phyloP scores from a whole-genome alignment of 92 coral and sea anemone genomes.

The Phenganax subtilis region DNA sequence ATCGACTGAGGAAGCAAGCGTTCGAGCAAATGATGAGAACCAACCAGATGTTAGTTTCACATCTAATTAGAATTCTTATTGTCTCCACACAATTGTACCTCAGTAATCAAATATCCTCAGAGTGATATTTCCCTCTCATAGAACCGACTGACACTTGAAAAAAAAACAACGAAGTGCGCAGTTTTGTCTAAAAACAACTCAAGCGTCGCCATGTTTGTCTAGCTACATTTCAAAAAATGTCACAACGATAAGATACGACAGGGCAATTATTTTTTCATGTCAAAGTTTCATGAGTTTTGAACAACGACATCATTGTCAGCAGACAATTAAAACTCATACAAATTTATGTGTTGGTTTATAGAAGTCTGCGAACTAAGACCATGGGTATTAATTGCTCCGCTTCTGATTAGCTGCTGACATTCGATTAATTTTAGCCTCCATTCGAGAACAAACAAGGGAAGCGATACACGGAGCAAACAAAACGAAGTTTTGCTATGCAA shows the following conservation, averaged over 20 bases:
- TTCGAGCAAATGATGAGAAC: conserved; percentile 23
- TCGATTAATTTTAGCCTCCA: not conserved
- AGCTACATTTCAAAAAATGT: not conserved
- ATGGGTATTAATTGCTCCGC: not conserved
- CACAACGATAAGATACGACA: not conserved
- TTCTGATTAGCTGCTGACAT: not conserved
- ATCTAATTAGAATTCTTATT: conserved; percentile 39
- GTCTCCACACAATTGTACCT: conserved; percentile 20
- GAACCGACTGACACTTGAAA: not conserved
- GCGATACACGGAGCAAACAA: not conserved
- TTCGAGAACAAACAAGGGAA: not conserved
- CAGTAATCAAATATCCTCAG: conserved; percentile 37
- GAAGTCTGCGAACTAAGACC: not conserved
- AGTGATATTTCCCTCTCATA: conserved; percentile 37
- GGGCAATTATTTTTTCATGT: not conserved
- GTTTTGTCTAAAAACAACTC: not conserved
- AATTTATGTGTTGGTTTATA: conserved; percentile 13
- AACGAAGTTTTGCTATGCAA: not conserved
- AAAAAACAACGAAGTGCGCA: not conserved
- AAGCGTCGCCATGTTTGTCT: not conserved
- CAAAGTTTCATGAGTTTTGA: not conserved
- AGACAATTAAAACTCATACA: conserved; percentile 20
- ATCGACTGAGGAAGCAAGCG: not conserved
- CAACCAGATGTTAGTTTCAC: conserved; percentile 38
- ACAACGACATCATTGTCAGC: conserved; percentile 4